These are phyloP conservation scores for Scarus forsteni DNA, from an alignment of 2,797 vertebrate species.

Conservation along the genomic window DNA sequence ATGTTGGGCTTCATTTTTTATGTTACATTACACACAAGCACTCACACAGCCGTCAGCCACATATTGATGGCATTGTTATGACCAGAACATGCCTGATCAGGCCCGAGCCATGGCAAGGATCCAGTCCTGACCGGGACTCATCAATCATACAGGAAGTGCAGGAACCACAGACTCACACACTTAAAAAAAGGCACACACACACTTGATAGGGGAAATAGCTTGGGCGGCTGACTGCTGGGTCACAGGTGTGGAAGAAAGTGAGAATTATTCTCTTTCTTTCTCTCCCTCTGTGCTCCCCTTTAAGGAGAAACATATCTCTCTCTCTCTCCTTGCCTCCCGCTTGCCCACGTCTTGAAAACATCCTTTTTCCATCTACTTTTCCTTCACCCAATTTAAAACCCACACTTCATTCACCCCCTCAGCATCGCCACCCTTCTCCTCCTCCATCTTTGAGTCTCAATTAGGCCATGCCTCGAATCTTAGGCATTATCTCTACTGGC, in stretches of 20 bases:
- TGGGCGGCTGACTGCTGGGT: slow-evolving; percentile 69
- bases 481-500: slow-evolving; percentile 78
- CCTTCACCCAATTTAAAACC: slow-evolving; percentile 77
- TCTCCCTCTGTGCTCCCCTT: slow-evolving; percentile 44
- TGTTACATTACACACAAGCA: slow-evolving; percentile 55
- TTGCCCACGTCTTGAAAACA: slow-evolving; percentile 67
- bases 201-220: slow-evolving; percentile 49
- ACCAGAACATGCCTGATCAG: slow-evolving; percentile 81
- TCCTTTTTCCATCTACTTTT: slow-evolving; percentile 78
- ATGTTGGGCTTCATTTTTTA: slow-evolving; percentile 58
- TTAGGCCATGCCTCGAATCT: slow-evolving; percentile 78
- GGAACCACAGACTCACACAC: slow-evolving; percentile 50
- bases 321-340: slow-evolving; percentile 25
- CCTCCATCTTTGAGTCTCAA: slow-evolving; percentile 75
- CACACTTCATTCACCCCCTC: slow-evolving; percentile 67
- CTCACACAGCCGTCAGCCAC: slow-evolving; percentile 59
- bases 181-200: slow-evolving; percentile 17
- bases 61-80: slow-evolving; percentile 82
- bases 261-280: slow-evolving; percentile 69
- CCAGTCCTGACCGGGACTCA: slow-evolving; percentile 73
- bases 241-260: slow-evolving; percentile 81
- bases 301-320: slow-evolving; percentile 65
- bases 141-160: slow-evolving; percentile 75
- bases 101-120: slow-evolving; percentile 67
- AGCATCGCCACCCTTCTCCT: slow-evolving; percentile 59